These are phyloP conservation scores for Tympanoctomys barrerae DNA, from an alignment of 2,797 vertebrate genomes.

Conservation along the genomic window DNA sequence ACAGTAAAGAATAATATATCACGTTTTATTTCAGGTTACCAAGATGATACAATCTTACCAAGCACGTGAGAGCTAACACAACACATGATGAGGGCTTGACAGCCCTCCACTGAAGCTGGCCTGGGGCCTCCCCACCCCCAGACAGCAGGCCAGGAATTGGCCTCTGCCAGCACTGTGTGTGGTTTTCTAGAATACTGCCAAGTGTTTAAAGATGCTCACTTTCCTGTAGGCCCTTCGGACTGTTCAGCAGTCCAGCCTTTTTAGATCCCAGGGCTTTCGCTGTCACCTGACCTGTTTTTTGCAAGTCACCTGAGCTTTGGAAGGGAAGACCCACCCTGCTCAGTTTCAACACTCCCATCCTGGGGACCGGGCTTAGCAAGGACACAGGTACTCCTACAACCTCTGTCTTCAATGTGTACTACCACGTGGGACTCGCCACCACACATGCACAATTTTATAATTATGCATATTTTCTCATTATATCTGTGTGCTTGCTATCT, in stretches of 20 bases:
- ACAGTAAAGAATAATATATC: neutral
- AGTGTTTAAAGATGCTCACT: neutral
- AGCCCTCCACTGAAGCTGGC: neutral
- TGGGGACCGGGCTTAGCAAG: neutral
- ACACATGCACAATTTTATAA: neutral
- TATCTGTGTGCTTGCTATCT: neutral
- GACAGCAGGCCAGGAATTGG: slow-evolving; percentile 5
- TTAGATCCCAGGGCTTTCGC: neutral
- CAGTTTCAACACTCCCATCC: neutral
- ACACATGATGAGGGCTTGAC: slow-evolving; percentile 68
- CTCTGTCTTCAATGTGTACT: neutral
- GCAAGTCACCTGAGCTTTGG: slow-evolving; percentile 40
- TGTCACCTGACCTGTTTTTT: slow-evolving; percentile 3
- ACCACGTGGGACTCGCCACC: too few species aligned
- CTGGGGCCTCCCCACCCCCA: slow-evolving; percentile 33
- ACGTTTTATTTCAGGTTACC: neutral
- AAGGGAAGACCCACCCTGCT: neutral
- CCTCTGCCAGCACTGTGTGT: slow-evolving; percentile 67
- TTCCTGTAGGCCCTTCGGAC: slow-evolving; percentile 38
- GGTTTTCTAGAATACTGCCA: slow-evolving; percentile 40
- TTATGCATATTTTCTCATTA: too few species aligned
- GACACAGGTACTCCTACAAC: neutral
- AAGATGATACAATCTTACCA: neutral
- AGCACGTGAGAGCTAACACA: too few species aligned
- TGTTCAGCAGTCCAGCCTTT: neutral